Evolutionary conservation across 2,113 vertebrate species (phyloP).

Genomic region (Panurus biarmicus): DNA sequence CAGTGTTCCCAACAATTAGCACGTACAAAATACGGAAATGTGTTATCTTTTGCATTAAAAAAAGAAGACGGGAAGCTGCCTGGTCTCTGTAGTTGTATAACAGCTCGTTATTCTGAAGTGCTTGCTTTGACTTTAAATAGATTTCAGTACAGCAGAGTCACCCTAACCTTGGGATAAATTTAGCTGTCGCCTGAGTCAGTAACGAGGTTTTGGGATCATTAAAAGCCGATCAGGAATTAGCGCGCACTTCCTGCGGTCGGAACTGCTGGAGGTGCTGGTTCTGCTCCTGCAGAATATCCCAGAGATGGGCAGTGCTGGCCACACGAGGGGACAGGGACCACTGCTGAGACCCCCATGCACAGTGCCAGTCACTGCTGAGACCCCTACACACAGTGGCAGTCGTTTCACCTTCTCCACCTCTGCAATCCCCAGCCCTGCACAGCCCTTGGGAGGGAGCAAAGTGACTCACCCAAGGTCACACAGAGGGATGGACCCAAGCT

Average conservation of each 20-base stretch:
- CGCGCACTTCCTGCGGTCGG: not conserved
- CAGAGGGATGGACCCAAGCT: not conserved
- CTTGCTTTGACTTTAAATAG: slow-evolving; percentile 53
- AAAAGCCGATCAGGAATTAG: slow-evolving; percentile 4
- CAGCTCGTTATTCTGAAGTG: slow-evolving; percentile 19
- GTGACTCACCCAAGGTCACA: not conserved
- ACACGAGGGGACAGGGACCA: rapidly evolving
- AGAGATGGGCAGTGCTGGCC: not conserved
- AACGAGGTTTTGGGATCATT: slow-evolving; percentile 34
- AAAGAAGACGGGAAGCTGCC: slow-evolving; percentile 12
- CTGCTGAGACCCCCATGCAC: rapidly evolving
- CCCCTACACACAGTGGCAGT: not conserved
- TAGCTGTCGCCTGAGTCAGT: slow-evolving; percentile 34
- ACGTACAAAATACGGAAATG: slow-evolving; percentile 50
- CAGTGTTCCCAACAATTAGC: slow-evolving; percentile 70
- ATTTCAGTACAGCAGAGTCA: slow-evolving; percentile 17
- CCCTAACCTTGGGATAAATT: slow-evolving; percentile 58
- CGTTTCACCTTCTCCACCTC: not conserved
- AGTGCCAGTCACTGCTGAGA: not conserved
- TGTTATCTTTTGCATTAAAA: slow-evolving; percentile 39
- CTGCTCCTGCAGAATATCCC: not conserved
- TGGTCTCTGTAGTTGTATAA: slow-evolving; percentile 13
- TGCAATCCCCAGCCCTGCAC: not conserved
- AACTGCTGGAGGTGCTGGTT: not conserved
- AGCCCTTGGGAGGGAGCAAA: not conserved